Conservation (phyloP, 64 coral and sea anemone genomes). For the Dendrophyllia cribrosa region DNA sequence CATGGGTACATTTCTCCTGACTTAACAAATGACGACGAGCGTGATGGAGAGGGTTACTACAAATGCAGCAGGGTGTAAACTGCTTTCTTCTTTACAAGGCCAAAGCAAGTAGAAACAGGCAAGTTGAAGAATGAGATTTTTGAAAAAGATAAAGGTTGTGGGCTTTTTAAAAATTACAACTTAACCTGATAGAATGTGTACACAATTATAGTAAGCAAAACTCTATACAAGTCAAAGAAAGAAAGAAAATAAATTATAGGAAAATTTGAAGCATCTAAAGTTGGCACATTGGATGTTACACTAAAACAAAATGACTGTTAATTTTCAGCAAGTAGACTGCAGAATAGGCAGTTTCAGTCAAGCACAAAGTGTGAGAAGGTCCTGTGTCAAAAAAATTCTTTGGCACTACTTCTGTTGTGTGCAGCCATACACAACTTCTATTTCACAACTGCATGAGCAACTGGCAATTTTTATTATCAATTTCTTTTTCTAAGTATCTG, state of each 20-base stretch:
- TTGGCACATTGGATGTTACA: no score
- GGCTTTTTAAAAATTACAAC: background rate
- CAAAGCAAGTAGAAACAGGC: conserved; percentile 31
- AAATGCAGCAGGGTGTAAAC: conserved; percentile 30
- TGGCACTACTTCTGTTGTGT: background rate
- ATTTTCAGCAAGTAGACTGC: no score
- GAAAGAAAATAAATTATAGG: no score
- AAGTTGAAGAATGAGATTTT: background rate
- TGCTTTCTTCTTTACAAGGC: conserved; percentile 53
- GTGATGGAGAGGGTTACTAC: conserved; percentile 59
- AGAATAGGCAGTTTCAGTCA: no score
- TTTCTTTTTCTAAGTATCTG: background rate
- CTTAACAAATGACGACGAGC: background rate
- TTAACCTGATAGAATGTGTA: no score
- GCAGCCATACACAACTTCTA: background rate
- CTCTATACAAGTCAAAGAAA: no score
- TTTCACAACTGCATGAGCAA: background rate
- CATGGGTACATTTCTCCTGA: conserved; percentile 5
- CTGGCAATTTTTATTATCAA: no score
- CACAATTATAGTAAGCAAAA: no score
- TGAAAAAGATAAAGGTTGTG: background rate
- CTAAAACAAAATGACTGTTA: no score
- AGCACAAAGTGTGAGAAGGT: no score
- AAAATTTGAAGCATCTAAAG: no score
- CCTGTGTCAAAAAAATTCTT: no score